These are phyloP conservation scores for Ectropis crepuscularia DNA, from an alignment of 2,888 invertebrate genomes.

Conservation along the genomic window DNA sequence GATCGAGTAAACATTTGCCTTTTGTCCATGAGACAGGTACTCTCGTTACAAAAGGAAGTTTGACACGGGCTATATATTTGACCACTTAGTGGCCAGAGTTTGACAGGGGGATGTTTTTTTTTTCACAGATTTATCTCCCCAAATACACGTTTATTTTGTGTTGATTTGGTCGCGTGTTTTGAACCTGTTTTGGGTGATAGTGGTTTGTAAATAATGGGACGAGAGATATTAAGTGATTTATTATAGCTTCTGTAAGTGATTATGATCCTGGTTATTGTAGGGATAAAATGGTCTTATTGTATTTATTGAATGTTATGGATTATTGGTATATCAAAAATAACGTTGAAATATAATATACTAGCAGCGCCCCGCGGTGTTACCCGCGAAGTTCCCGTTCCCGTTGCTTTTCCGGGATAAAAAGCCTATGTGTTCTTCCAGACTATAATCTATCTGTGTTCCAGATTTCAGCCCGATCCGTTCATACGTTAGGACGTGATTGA, in stretches of 20 bases:
- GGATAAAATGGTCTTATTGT: constrained; percentile 1
- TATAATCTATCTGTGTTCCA: too few relatives aligned
- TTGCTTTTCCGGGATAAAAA: too few relatives aligned
- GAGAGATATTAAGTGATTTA: constrained; percentile 57
- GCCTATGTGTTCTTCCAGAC: too few relatives aligned
- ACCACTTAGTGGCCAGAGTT: constrained; percentile 74
- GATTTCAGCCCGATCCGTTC: too few relatives aligned
- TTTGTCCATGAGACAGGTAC: constrained; percentile 73
- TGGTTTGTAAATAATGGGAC: constrained; percentile 62
- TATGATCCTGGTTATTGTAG: constrained; percentile 44
- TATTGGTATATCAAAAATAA: background rate
- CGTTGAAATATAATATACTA: too few relatives aligned
- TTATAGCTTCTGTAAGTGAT: constrained; percentile 44
- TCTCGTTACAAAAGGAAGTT: constrained; percentile 63
- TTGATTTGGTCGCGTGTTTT: constrained; percentile 67
- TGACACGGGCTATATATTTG: constrained; percentile 75
- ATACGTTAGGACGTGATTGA: too few relatives aligned
- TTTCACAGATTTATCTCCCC: constrained; percentile 76
- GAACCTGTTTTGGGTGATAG: constrained; percentile 66
- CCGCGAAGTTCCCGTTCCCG: too few relatives aligned
- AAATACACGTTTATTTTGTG: constrained; percentile 61
- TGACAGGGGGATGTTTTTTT: constrained; percentile 59
- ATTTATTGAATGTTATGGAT: background rate
- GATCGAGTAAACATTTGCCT: constrained; percentile 68
- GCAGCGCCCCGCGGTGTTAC: too few relatives aligned